A percentile compares a stretch with the other conserved stretches of the same genome.
These are phyloP conservation scores for Solenodon paradoxus DNA, from an alignment of 2,113 vertebrate species.

Conservation along the genomic window DNA sequence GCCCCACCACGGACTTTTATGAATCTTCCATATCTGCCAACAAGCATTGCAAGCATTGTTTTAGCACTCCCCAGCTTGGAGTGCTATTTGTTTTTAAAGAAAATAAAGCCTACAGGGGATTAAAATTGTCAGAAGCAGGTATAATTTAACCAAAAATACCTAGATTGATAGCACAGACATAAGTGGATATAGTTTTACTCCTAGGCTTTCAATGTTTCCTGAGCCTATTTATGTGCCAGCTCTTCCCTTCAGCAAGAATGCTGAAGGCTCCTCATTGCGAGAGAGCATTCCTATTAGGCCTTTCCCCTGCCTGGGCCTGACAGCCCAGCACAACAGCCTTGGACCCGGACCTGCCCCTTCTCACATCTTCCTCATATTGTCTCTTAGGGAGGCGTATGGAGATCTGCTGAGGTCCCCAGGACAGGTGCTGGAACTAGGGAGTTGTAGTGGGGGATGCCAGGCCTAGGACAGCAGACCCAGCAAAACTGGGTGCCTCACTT, in stretches of 20 bases:
- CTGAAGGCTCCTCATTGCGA: background rate
- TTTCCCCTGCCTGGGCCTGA: background rate
- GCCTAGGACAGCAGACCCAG: background rate
- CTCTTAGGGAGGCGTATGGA: background rate
- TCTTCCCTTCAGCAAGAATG: background rate
- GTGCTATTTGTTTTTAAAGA: background rate
- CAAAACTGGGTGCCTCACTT: background rate
- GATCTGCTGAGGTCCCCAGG: background rate
- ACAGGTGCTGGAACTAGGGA: background rate
- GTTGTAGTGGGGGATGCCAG: background rate
- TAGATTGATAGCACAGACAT: background rate
- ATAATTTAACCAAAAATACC: background rate
- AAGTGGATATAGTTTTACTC: background rate
- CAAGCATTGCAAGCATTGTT: background rate
- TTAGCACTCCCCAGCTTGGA: background rate
- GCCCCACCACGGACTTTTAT: background rate
- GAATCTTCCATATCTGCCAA: background rate
- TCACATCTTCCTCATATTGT: fast-evolving
- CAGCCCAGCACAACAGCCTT: background rate
- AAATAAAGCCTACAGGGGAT: background rate
- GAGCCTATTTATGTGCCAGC: too few species aligned
- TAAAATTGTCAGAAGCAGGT: background rate
- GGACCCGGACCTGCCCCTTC: too few species aligned
- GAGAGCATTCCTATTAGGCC: background rate
- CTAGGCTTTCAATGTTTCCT: background rate